These are phyloP conservation scores for Nibea albiflora DNA, from an alignment of 2,113 vertebrate species.

Conservation along the genomic window DNA sequence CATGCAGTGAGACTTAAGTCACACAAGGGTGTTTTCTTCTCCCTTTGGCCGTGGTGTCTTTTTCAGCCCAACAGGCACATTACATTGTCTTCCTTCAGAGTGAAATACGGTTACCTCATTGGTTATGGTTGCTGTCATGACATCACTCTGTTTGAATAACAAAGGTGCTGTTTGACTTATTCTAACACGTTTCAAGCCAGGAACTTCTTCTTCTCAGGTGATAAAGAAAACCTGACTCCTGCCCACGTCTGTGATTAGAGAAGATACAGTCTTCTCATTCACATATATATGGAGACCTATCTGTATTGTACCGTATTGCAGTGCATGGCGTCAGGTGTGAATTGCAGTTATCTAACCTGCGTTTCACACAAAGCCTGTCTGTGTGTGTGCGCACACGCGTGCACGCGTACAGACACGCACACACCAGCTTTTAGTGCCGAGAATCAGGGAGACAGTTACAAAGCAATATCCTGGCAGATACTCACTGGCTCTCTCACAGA, in stretches of 20 bases:
- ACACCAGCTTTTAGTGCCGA: constrained; percentile 76
- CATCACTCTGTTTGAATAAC: constrained; percentile 70
- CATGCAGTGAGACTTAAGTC: constrained; percentile 47
- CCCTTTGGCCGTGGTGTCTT: constrained; percentile 48
- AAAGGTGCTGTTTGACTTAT: constrained; percentile 71
- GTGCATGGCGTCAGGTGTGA: constrained; percentile 45
- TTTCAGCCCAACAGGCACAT: constrained; percentile 66
- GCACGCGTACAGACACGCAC: constrained; percentile 25
- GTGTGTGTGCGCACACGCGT: background rate
- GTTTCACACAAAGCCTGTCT: constrained; percentile 13
- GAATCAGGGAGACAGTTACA: constrained; percentile 81
- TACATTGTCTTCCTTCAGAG: constrained; percentile 73
- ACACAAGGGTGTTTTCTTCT: constrained; percentile 48
- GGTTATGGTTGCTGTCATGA: constrained; percentile 75
- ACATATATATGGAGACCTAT: background rate
- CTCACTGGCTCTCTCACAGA: constrained; percentile 76
- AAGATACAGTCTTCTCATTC: constrained; percentile 24
- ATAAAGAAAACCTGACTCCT: constrained; percentile 23
- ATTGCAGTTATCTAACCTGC: constrained; percentile 39
- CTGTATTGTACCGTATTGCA: constrained; percentile 17
- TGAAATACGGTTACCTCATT: constrained; percentile 76
- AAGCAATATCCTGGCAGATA: constrained; percentile 83
- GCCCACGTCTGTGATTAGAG: constrained; percentile 30
- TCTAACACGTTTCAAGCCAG: constrained; percentile 44
- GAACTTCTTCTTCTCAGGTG: constrained; percentile 30